phyloP scores from a whole-genome alignment of 2,797 vertebrate species.

The Lates japonicus region DNA sequence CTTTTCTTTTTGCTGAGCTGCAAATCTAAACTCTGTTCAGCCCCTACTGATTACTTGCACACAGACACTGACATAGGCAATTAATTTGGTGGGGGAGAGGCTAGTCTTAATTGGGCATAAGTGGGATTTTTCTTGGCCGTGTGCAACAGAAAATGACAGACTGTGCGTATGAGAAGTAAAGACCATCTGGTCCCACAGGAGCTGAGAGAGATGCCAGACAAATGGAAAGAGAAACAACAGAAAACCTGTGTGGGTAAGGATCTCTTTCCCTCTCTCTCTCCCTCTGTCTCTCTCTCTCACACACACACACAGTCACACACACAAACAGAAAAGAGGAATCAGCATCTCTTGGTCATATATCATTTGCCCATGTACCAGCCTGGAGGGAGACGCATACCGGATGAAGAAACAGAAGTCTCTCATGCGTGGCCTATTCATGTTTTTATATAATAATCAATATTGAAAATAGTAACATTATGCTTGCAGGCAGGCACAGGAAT shows the following conservation, averaged over 20 bases:
- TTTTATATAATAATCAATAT: conserved; percentile 78
- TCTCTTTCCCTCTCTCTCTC: conserved; percentile 29
- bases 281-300: conserved; percentile 5
- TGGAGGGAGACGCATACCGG: conserved; percentile 49
- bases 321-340: conserved; percentile 42
- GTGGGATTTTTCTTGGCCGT: conserved; percentile 82
- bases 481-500: conserved; percentile 65
- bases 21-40: conserved; percentile 68
- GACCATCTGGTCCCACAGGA: conserved; percentile 84
- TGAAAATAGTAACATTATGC: conserved; percentile 70
- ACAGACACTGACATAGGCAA: conserved; percentile 78
- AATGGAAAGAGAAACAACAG: conserved; percentile 80
- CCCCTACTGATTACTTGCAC: conserved; percentile 75
- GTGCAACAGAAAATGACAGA: conserved; percentile 81
- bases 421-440: conserved; percentile 65
- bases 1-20: conserved; percentile 65
- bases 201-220: conserved; percentile 72
- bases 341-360: conserved; percentile 65
- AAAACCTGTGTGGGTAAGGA: conserved; percentile 67
- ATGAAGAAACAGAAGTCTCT: conserved; percentile 64
- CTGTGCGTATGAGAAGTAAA: conserved; percentile 77
- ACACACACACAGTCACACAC: conserved; percentile 18
- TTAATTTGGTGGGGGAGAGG: conserved; percentile 81
- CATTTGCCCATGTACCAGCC: conserved; percentile 56
- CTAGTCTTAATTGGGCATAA: conserved; percentile 84